Conservation (phyloP, 2,797 vertebrate species). For the Nannoperca australis region DNA sequence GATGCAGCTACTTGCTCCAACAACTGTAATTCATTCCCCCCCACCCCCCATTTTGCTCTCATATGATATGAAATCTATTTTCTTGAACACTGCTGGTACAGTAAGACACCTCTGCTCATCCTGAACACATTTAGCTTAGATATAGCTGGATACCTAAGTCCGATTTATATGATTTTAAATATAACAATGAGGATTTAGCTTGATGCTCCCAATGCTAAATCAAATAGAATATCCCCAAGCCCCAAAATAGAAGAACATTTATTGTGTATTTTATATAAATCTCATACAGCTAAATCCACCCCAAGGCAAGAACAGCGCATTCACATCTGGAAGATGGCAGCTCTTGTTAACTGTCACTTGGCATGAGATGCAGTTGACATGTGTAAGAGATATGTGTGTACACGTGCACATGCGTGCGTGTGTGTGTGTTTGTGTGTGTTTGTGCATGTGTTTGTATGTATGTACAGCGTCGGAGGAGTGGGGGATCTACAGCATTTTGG, state of each 20-base stretch:
- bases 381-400: conserved; percentile 53
- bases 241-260: conserved; percentile 22
- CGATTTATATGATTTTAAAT: conserved; percentile 8
- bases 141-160: not conserved
- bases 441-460: not conserved
- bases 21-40: conserved; percentile 48
- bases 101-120: conserved; percentile 31
- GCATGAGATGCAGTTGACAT: conserved; percentile 65
- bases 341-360: conserved; percentile 67
- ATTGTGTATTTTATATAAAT: conserved; percentile 42
- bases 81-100: conserved; percentile 18
- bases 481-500: conserved; percentile 60
- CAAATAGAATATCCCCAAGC: not conserved
- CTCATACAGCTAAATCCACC: conserved; percentile 49
- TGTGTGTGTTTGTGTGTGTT: not conserved
- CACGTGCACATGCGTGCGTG: conserved; percentile 12
- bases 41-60: conserved; percentile 41
- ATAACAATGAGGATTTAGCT: conserved; percentile 4
- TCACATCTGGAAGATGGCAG: conserved; percentile 78
- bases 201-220: not conserved
- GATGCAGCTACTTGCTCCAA: conserved; percentile 42
- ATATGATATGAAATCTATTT: conserved; percentile 46
- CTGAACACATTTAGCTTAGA: conserved; percentile 16
- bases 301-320: conserved; percentile 47
- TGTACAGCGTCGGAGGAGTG: conserved; percentile 3